Evolutionary conservation across 2,797 vertebrate species (phyloP).

Genomic region (Podarcis lilfordi): DNA sequence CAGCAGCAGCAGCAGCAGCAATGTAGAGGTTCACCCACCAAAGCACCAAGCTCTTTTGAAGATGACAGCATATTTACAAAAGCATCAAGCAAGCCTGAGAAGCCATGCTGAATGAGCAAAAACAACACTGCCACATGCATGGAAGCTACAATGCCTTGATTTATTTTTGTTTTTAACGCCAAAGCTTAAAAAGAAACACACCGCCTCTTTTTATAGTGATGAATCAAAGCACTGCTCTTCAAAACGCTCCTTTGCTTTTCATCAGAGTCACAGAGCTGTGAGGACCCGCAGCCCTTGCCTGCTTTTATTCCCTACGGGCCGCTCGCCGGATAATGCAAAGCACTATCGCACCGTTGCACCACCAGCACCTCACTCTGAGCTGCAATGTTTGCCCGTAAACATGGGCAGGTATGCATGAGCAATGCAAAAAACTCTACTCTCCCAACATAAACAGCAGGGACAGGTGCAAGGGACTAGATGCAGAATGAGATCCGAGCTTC

Average conservation of each 20-base stretch:
- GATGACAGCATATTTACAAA: background rate
- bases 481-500: background rate
- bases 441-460: background rate
- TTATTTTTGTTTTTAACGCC: background rate
- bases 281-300: background rate
- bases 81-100: background rate
- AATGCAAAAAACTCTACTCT: background rate
- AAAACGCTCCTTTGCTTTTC: background rate
- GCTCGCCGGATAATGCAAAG: background rate
- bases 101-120: background rate
- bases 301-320: background rate
- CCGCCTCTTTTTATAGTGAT: background rate
- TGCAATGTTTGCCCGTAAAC: background rate
- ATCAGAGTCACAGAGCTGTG: background rate
- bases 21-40: background rate
- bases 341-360: no score
- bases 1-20: slow-evolving; percentile 11
- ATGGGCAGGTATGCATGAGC: background rate
- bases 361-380: background rate
- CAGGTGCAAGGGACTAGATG: background rate
- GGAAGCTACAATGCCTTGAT: background rate
- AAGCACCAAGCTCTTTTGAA: slow-evolving; percentile 26
- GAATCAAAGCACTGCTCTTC: background rate
- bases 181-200: background rate
- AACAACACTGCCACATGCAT: background rate